A percentile compares a stretch with the other conserved stretches of the same genome.
These are phyloP conservation scores for Pentalonia nigronervosa DNA, from an alignment of 1,140 invertebrate species.

Conservation along the genomic window DNA sequence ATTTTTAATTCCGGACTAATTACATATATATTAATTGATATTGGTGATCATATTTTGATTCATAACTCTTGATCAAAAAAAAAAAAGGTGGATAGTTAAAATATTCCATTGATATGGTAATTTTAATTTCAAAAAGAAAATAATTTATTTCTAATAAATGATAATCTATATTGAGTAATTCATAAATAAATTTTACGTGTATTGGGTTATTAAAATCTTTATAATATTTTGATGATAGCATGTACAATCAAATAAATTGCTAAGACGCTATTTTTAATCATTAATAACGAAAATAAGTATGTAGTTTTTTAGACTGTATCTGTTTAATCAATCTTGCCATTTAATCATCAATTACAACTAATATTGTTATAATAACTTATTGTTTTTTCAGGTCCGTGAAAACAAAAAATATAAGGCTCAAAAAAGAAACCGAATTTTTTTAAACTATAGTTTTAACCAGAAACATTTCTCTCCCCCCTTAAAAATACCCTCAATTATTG, in stretches of 20 bases:
- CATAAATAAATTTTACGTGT: neutral
- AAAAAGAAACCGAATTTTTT: constrained; percentile 48
- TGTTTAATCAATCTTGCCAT: neutral
- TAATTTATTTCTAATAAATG: neutral
- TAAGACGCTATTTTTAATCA: neutral
- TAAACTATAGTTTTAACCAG: constrained; percentile 20
- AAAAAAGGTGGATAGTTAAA: neutral
- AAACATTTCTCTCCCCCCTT: neutral
- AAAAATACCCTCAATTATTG: constrained; percentile 4
- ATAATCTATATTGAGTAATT: neutral
- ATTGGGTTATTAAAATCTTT: neutral
- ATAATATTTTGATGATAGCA: neutral
- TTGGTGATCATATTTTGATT: neutral
- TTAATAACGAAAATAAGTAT: neutral
- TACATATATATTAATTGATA: neutral
- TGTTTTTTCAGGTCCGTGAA: constrained; percentile 43
- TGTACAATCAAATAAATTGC: constrained; percentile 22
- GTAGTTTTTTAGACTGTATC: neutral
- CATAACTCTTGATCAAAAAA: neutral
- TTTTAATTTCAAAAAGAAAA: neutral
- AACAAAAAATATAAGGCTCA: constrained; percentile 1
- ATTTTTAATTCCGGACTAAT: neutral
- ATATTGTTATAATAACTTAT: neutral
- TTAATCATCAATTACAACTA: neutral
- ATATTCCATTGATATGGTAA: neutral